Evolutionary conservation across 2,888 invertebrate genomes (phyloP), one percentile per base, ranked within the genome.

Genomic region (Panopea generosa): DNA sequence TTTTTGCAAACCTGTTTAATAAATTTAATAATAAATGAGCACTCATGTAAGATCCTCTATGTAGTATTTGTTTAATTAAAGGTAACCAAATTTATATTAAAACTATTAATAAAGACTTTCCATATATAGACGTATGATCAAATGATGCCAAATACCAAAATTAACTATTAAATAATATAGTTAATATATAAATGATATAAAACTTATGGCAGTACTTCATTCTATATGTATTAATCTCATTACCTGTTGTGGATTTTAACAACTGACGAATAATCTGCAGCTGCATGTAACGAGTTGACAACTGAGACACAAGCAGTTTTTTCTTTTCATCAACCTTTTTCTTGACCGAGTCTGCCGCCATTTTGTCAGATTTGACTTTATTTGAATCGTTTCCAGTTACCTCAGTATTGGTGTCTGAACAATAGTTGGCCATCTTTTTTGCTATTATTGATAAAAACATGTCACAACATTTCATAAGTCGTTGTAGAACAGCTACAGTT

Each of bases 241-340:
- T 4, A 47, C n/a, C 18, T 16, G 47, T 47, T 47, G 20, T 22
- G 7, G 52, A 6, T 20, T 52, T 14, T 7, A 52, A 14, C 14
- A 16, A 2, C 16, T 9, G 20, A 24, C 14, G 52, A 14, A 52
- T 9, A 6, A 22, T 4, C 6, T 52, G 52, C 16, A 52, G 52
- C 52, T 52, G 52, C 22, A 14, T 52, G 22, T 52, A 52, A 20
- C 22, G 52, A 6, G 20, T 26, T 24, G 20, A 20, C 52, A 52
- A 20, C 22, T 18, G 4, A 3, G 52, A 20, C 7, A 18, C 4
- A 20, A 52, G 22, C 22, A 52, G 52, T 22, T 16, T 47, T 47
- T 20, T 20, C 20, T 47, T 47, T 20, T 47, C 47, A 16, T 47
- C 47, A 47, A 4, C 3, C 16, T 47, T 47, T 16, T 47, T 47